These are phyloP conservation scores for Pseudochirops cupreus DNA, from an alignment of 2,797 vertebrate genomes.

Conservation along the genomic window DNA sequence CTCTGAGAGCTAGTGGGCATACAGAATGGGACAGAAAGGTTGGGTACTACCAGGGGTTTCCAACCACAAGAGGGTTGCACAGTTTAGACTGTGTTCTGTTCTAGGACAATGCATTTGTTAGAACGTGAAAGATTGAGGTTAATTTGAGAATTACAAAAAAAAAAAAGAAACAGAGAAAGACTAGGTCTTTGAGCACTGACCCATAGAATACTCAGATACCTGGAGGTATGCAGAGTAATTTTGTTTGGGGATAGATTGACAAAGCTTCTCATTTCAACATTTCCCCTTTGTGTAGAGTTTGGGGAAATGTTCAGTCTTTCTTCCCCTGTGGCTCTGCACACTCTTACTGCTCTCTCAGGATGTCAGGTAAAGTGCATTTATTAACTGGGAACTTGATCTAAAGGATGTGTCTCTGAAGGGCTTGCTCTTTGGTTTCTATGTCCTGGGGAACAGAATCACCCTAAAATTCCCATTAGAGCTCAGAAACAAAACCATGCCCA, in stretches of 20 bases:
- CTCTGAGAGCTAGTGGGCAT: background rate
- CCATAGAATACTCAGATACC: background rate
- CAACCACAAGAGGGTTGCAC: background rate
- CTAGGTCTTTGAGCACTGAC: background rate
- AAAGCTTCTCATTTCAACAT: background rate
- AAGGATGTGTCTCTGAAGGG: constrained; percentile 68
- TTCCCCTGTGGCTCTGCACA: constrained; percentile 53
- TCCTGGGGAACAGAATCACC: constrained; percentile 31
- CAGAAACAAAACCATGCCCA: background rate
- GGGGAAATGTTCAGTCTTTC: constrained; percentile 63
- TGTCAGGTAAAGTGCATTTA: constrained; percentile 72
- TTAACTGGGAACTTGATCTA: constrained; percentile 79
- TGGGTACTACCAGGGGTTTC: background rate
- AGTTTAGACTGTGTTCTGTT: background rate
- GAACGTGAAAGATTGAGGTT: background rate
- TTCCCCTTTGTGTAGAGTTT: constrained; percentile 50
- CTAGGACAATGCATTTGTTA: background rate
- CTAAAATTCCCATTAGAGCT: background rate
- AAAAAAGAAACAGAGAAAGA: constrained; percentile 8
- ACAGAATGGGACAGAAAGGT: background rate
- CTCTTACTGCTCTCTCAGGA: constrained; percentile 73
- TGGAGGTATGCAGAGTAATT: accelerated
- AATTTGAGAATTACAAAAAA: background rate
- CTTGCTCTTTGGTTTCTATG: background rate
- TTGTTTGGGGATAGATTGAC: background rate